Percentiles rank a stretch among this genome's conserved stretches.
Evolutionary conservation across 2,113 vertebrate species (phyloP).

Genomic region (Ranitomeya imitator): DNA sequence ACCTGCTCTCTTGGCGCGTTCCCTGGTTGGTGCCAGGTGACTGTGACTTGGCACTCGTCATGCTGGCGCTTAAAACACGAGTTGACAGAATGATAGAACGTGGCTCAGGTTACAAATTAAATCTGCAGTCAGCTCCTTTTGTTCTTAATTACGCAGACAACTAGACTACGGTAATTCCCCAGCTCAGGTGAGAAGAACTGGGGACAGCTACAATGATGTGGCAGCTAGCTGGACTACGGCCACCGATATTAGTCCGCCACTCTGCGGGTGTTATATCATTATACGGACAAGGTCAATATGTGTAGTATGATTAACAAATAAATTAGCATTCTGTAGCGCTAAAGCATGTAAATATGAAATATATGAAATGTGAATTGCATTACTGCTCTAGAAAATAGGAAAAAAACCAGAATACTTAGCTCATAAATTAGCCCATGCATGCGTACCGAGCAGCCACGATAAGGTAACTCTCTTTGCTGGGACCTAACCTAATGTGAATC

Average conservation of each 20-base stretch:
- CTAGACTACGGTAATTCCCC: neutral
- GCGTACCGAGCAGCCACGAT: too few species aligned
- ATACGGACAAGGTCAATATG: conserved; percentile 20
- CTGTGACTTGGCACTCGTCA: neutral
- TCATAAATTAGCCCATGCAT: too few species aligned
- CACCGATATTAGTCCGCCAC: neutral
- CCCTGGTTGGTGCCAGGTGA: neutral
- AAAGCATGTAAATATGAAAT: too few species aligned
- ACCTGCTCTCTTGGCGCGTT: neutral
- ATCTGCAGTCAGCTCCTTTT: conserved; percentile 26
- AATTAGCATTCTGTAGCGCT: too few species aligned
- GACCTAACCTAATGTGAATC: too few species aligned
- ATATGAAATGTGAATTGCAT: too few species aligned
- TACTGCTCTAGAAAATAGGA: too few species aligned
- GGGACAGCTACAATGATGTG: neutral
- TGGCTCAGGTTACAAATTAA: neutral
- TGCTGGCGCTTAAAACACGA: neutral
- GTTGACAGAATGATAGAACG: conserved; percentile 25
- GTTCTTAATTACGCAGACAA: conserved; percentile 1
- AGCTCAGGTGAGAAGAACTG: neutral
- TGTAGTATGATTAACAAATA: neutral
- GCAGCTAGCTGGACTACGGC: neutral
- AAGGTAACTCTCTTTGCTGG: too few species aligned
- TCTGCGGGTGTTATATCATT: neutral
- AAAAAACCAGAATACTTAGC: too few species aligned